Conservation (phyloP, 2,888 invertebrate genomes). For the Ashinkailepas kermadecensis region DNA sequence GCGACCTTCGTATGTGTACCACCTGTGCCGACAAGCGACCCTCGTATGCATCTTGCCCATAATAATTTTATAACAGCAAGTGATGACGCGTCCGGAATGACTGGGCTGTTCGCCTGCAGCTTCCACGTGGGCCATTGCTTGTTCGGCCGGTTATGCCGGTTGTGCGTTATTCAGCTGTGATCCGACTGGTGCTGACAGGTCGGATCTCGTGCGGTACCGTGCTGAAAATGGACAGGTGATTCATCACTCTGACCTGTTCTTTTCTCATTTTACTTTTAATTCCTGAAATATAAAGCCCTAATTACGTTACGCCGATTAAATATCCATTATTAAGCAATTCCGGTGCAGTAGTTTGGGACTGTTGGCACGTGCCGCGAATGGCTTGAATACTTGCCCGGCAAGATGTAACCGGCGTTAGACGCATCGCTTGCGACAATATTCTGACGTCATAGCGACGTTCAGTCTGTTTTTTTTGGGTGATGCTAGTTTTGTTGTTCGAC, state of each 20-base stretch:
- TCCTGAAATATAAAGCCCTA: neutral
- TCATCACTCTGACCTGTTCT: neutral
- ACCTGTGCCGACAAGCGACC: too few species aligned
- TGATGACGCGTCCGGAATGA: neutral
- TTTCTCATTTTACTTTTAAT: neutral
- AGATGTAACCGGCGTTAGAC: neutral
- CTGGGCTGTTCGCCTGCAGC: too few species aligned
- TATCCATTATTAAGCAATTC: neutral
- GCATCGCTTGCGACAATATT: slow-evolving; percentile 10
- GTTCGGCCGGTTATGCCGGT: too few species aligned
- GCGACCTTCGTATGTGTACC: too few species aligned
- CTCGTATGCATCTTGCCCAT: too few species aligned
- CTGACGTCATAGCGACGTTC: neutral
- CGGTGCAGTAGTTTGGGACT: neutral
- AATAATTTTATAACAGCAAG: neutral
- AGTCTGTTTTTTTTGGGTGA: too few species aligned
- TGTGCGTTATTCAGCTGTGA: too few species aligned
- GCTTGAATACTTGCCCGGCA: neutral
- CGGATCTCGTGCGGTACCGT: neutral
- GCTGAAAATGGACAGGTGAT: neutral
- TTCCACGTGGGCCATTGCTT: too few species aligned
- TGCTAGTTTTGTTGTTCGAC: too few species aligned
- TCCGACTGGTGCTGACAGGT: neutral
- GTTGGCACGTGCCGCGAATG: neutral
- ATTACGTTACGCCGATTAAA: neutral